Evolutionary conservation across 2,888 invertebrate species (phyloP).

Genomic region (Meghimatium bilineatum): DNA sequence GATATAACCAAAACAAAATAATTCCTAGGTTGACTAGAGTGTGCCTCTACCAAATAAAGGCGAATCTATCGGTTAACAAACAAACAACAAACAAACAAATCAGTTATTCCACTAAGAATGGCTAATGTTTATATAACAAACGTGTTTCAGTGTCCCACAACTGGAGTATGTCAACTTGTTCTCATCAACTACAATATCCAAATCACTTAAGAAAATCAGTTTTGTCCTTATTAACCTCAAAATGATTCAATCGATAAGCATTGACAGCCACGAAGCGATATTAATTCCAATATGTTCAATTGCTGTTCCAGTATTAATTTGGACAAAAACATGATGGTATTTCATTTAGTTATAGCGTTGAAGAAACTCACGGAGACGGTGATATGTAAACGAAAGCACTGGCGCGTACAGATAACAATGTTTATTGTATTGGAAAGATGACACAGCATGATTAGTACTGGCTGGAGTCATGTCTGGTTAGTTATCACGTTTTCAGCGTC

Average conservation of each 20-base stretch:
- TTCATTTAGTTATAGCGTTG: neutral
- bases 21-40: too few species aligned
- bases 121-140: neutral
- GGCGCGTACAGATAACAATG: neutral
- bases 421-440: neutral
- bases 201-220: neutral
- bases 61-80: too few species aligned
- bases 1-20: too few species aligned
- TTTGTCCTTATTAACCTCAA: neutral
- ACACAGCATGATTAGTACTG: neutral
- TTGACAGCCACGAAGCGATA: neutral
- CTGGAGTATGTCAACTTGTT: neutral
- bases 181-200: neutral
- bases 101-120: too few species aligned
- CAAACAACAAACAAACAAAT: too few species aligned
- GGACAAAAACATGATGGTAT: neutral
- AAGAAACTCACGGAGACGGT: neutral
- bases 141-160: neutral
- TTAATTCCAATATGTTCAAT: neutral
- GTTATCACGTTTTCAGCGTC: too few species aligned
- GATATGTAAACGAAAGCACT: neutral
- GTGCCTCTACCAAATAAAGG: too few species aligned
- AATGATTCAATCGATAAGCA: neutral
- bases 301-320: neutral
- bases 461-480: neutral